phyloP scores from a whole-genome alignment of 37 sponge, comb jelly and placozoan species.

The Aplysina aerophoba region DNA sequence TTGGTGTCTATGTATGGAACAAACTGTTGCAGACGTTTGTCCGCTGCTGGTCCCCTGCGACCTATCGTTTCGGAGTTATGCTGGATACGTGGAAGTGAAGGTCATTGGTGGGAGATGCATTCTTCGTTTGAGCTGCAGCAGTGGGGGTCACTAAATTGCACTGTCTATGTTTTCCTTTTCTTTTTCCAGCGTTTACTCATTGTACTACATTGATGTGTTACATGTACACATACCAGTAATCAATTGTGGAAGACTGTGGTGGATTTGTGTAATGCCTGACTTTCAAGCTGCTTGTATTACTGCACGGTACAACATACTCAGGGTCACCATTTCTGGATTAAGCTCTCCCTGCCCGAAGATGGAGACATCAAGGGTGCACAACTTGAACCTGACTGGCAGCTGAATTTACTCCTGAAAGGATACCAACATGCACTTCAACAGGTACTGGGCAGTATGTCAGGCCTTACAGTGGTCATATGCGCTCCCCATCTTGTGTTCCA shows the following conservation, averaged over 20 bases:
- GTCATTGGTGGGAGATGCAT: not conserved
- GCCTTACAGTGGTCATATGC: too few species aligned
- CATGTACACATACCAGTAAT: too few species aligned
- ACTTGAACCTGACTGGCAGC: slow-evolving; percentile 32
- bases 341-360: not conserved
- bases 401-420: slow-evolving; percentile 8
- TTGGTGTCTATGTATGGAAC: not conserved
- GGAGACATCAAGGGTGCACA: not conserved
- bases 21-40: not conserved
- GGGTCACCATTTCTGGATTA: slow-evolving; percentile 21
- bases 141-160: too few species aligned
- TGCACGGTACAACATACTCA: not conserved
- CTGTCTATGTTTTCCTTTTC: too few species aligned
- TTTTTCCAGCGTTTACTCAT: too few species aligned
- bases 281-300: too few species aligned
- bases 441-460: too few species aligned
- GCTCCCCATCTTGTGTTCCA: too few species aligned
- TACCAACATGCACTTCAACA: not conserved
- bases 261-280: too few species aligned
- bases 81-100: slow-evolving; percentile 1
- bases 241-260: too few species aligned
- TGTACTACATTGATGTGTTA: too few species aligned
- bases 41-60: slow-evolving; percentile 26
- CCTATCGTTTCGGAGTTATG: not conserved
- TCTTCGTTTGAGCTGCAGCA: too few species aligned